phyloP scores from a whole-genome alignment of 2,113 vertebrate genomes.

The Corynorhinus townsendii region DNA sequence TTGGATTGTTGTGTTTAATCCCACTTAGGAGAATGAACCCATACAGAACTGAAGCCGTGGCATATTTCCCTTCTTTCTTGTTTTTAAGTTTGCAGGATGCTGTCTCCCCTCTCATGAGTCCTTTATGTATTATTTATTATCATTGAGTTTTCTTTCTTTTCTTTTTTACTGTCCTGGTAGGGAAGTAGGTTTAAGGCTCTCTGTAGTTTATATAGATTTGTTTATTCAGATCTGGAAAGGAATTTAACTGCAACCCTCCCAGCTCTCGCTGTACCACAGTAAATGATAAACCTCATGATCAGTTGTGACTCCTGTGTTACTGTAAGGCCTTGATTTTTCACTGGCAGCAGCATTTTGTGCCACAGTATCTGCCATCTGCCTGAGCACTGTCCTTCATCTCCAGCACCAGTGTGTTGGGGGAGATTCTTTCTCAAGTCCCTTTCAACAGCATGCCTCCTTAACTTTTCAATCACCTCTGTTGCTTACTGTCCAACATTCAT shows the following conservation, averaged over 20 bases:
- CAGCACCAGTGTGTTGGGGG: not conserved
- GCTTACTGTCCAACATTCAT: not conserved
- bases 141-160: not conserved
- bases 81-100: constrained; percentile 52
- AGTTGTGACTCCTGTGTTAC: not conserved
- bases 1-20: constrained; percentile 66
- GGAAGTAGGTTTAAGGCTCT: constrained; percentile 5
- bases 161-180: not conserved
- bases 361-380: not conserved
- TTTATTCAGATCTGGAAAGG: not conserved
- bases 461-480: not conserved
- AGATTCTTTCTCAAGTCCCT: not conserved
- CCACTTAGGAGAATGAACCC: constrained; percentile 58
- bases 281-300: fast-evolving
- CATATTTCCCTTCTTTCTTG: constrained; percentile 43
- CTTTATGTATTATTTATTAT: constrained; percentile 58
- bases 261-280: not conserved
- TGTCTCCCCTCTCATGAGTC: constrained; percentile 31
- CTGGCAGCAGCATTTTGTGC: not conserved
- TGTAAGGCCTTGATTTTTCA: not conserved
- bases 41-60: constrained; percentile 44
- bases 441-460: not conserved
- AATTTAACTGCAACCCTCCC: not conserved
- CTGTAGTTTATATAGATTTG: not conserved
- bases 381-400: not conserved